These are phyloP conservation scores for Laterallus jamaicensis DNA, from an alignment of 2,113 vertebrate genomes.

Conservation along the genomic window DNA sequence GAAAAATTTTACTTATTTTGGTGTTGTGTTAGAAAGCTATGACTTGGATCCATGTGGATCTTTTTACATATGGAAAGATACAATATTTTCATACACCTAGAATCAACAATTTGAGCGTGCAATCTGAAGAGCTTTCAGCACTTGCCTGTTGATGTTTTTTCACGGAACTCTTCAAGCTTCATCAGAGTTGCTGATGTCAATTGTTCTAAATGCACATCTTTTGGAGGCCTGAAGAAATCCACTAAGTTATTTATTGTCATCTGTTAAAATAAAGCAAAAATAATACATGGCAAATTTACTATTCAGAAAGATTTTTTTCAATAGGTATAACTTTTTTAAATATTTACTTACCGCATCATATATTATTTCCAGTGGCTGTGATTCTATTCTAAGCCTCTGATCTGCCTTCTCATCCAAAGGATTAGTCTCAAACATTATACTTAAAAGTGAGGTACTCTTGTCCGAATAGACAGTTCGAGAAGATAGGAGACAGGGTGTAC, in stretches of 20 bases:
- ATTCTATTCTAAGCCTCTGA: slow-evolving; percentile 88
- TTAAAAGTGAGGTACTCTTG: slow-evolving; percentile 80
- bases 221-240: slow-evolving; percentile 90
- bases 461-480: slow-evolving; percentile 79
- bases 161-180: slow-evolving; percentile 97
- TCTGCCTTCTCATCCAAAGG: slow-evolving; percentile 87
- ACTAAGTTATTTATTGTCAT: slow-evolving; percentile 91
- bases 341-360: slow-evolving; percentile 91
- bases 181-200: slow-evolving; percentile 92
- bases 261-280: slow-evolving; percentile 72
- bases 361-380: slow-evolving; percentile 93
- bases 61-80: background rate
- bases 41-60: background rate
- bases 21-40: background rate
- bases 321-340: background rate
- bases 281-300: background rate
- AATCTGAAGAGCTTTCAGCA: background rate
- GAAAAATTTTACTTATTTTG: background rate
- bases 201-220: slow-evolving; percentile 89
- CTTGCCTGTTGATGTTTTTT: slow-evolving; percentile 94
- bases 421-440: slow-evolving; percentile 93
- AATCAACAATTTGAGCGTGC: background rate
- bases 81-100: background rate
- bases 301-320: background rate
- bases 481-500: slow-evolving; percentile 84